Percentiles rank a stretch among this genome's conserved stretches.
phyloP scores from a whole-genome alignment of 2,797 vertebrate species.

The Pithecia hirsuta region DNA sequence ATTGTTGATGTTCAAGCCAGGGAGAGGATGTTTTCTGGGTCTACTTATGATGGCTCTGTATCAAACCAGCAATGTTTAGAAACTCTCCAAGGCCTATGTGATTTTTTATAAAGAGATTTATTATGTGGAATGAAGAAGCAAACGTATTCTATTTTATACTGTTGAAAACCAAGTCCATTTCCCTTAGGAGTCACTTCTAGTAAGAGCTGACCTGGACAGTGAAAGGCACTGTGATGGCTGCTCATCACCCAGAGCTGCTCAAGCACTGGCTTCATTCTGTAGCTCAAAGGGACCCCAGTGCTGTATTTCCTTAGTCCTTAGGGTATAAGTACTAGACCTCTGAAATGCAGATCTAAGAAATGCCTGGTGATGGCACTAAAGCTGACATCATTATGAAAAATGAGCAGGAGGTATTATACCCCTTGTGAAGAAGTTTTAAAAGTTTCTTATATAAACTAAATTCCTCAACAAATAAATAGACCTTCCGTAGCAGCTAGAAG shows the following conservation, averaged over 20 bases:
- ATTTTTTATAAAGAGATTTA: not conserved
- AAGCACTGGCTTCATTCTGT: not conserved
- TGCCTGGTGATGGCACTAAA: not conserved
- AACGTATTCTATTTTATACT: not conserved
- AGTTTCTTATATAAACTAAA: not conserved
- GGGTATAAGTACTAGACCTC: not conserved
- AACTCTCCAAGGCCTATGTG: not conserved
- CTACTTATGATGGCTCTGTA: not conserved
- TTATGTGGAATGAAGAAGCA: not conserved
- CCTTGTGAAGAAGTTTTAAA: not conserved
- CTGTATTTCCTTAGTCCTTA: not conserved
- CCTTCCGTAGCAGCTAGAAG: not conserved
- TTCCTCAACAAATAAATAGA: not conserved
- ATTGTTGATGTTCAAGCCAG: not conserved
- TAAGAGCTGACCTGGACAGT: not conserved
- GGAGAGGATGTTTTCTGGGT: not conserved
- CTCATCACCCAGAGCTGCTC: not conserved
- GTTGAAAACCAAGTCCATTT: not conserved
- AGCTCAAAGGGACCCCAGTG: not conserved
- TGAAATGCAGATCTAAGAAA: not conserved
- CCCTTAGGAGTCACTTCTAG: not conserved
- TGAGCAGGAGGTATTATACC: not conserved
- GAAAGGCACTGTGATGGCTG: not conserved
- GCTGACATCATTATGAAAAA: not conserved
- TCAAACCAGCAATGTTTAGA: slow-evolving; percentile 10